Evolutionary conservation across 2,113 vertebrate species (phyloP).

Genomic region (Gymnobelideus leadbeateri): DNA sequence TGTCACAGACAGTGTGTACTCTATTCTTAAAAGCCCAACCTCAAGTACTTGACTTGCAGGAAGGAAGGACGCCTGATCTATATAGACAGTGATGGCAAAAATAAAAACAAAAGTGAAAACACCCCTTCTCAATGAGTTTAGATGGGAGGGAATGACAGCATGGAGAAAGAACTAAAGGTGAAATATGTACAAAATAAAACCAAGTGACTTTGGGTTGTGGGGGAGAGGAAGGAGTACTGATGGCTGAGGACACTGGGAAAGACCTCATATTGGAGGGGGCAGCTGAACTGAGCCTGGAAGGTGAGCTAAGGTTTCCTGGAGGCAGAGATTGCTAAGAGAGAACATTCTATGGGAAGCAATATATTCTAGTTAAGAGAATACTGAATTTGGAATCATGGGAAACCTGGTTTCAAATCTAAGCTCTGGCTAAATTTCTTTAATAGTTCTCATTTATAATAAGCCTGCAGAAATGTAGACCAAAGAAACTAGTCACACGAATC

Average conservation of each 20-base stretch:
- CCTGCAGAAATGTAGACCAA: constrained; percentile 28
- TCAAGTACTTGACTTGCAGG: neutral
- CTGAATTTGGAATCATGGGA: neutral
- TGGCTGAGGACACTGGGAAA: neutral
- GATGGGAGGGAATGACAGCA: neutral
- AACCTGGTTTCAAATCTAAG: neutral
- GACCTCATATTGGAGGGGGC: neutral
- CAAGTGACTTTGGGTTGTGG: neutral
- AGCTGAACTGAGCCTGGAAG: neutral
- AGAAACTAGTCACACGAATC: neutral
- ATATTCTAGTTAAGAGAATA: neutral
- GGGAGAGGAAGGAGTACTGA: neutral
- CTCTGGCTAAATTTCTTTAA: neutral
- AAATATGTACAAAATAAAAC: neutral
- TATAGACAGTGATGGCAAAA: neutral
- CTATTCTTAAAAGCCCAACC: neutral
- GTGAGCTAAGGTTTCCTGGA: neutral
- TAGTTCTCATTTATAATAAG: constrained; percentile 18
- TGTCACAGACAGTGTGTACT: neutral
- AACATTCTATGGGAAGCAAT: neutral
- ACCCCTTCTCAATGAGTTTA: neutral
- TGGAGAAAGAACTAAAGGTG: neutral
- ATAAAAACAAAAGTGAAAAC: neutral
- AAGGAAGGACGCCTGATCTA: neutral
- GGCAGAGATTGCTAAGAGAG: neutral